Evolutionary conservation across 2,113 vertebrate species (phyloP), one percentile per base, ranked within the genome.

Genomic region (Psittacula cyanocephala): DNA sequence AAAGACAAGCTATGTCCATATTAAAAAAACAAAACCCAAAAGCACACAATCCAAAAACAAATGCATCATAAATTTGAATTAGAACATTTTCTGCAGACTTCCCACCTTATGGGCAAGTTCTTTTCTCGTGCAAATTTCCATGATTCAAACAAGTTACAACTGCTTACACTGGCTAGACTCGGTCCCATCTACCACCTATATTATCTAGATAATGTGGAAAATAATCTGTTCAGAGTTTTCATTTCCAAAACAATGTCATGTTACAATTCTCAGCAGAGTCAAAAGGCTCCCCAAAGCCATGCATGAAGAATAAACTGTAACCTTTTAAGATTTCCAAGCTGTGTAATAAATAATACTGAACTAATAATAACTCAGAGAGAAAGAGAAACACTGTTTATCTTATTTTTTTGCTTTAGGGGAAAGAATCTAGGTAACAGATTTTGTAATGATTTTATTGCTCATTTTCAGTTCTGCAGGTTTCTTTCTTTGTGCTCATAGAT

Each of bases 371-470:
- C 79, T 94, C 92, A 59, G 81, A 81, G 43, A 91, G 77, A 91
- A 93, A 93, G 62, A 91, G 82, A 92, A 85, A 35, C 71, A 35
- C 47, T 84, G 91, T 95, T 97, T 95, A 92, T 93, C 91, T 95
- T 96, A 92, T 85, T 96, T 96, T 95, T 91, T 85, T 95, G 69
- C 95, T 97, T 95, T 89, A 92, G 94, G 93, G 88, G 79, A 94
- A 97, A 93, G 84, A 95, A 93, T 68, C 60, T 81, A 94, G 94
- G 91, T 96, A 95, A 93, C 88, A 91, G 87, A 94, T 94, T 95
- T 94, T 93, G 90, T 88, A 72, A 68, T 84, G 72, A 96, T 94
- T 95, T 97, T 97, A 96, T 97, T 97, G 90, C 91, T 96, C 92
- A 95, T 96, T 96, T 97, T 97, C 86, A 91, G 79, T 96, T 95